Evolutionary conservation across 2,888 invertebrate genomes (phyloP), one percentile per base, ranked within the genome.

Genomic region (Cistogaster globosa): DNA sequence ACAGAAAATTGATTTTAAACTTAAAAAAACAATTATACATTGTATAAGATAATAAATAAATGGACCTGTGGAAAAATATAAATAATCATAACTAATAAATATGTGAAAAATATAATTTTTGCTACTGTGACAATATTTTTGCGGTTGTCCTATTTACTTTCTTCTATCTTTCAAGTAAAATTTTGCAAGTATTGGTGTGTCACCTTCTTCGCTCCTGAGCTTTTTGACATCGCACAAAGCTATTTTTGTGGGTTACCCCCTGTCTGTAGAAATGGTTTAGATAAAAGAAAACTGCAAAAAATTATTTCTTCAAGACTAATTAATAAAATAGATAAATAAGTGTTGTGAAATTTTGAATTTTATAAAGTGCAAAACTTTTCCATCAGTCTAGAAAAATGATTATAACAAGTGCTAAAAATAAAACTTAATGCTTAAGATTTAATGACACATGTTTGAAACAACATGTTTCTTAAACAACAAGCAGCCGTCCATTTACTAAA

Each of bases 371-470:
- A 58, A 42, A 22, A 57, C 1, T 51, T 58, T 60, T 48, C 11
- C 26, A 38, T 51, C n/a, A 36, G 48, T 22, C 3, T 42, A 67
- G 20, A 32, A 48, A 9, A 0, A 74, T 16, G n/a, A 4, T n/a
- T 7, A 3, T n/a, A 48, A 55, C 22, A 77, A 68, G 16, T 72
- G 77, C 2, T 45, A 48, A 68, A 68, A 57, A 11, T 18, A 5
- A 51, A 68, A 26, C 38, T 72, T 22, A 42, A 72, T 80, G 63
- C 36, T 65, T 45, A 22, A 71, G 45, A 45, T 65, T 69, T 76
- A 77, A 74, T 74, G 72, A 86, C 83, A 71, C 86, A 86, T 83
- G 71, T 80, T 69, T 62, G 42, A n/a, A 74, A 78, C 67, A 86
- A 83, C 86, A 83, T 86, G 83, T 55, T 69, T 20, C 55, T 60